A percentile compares a stretch with the other conserved stretches of the same genome.
These are phyloP conservation scores for Sipha flava DNA, from an alignment of 1,140 invertebrate species.

Conservation along the genomic window DNA sequence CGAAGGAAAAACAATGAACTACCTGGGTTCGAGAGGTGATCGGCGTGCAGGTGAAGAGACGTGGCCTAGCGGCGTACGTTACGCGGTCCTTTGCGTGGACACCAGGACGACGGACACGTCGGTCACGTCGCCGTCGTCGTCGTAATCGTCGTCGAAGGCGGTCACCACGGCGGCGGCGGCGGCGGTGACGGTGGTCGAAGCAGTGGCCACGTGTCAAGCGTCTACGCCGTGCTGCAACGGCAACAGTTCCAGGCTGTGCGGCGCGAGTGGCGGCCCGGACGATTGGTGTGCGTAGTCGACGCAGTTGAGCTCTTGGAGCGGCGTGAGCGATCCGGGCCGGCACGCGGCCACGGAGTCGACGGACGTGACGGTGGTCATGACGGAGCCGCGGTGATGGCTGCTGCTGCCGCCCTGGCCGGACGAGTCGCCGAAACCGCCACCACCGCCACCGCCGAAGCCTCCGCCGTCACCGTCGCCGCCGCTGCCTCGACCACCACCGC, in stretches of 20 bases:
- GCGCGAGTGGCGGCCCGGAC: conserved; percentile 30
- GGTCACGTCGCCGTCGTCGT: not conserved
- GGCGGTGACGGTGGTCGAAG: conserved; percentile 56
- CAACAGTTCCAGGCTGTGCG: conserved; percentile 45
- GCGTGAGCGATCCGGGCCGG: not conserved
- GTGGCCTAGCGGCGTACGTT: too few species aligned
- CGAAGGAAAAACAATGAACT: too few species aligned
- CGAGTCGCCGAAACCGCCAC: not conserved
- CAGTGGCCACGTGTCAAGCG: conserved; percentile 66
- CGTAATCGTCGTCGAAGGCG: conserved; percentile 26
- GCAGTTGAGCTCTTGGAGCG: conserved; percentile 50
- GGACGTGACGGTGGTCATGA: conserved; percentile 28
- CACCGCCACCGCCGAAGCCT: conserved; percentile 38
- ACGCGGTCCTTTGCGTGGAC: not conserved
- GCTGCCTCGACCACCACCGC: conserved; percentile 34
- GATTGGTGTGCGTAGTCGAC: conserved; percentile 40
- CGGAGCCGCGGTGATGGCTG: not conserved
- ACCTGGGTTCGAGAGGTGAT: too few species aligned
- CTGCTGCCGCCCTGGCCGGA: not conserved
- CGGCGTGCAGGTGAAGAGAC: too few species aligned
- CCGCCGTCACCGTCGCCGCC: conserved; percentile 43
- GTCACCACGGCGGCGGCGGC: conserved; percentile 35
- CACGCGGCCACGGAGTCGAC: not conserved
- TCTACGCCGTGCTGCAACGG: conserved; percentile 68
- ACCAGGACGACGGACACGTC: not conserved